Conservation (phyloP, 2,113 vertebrate species). For the Albula goreensis region DNA sequence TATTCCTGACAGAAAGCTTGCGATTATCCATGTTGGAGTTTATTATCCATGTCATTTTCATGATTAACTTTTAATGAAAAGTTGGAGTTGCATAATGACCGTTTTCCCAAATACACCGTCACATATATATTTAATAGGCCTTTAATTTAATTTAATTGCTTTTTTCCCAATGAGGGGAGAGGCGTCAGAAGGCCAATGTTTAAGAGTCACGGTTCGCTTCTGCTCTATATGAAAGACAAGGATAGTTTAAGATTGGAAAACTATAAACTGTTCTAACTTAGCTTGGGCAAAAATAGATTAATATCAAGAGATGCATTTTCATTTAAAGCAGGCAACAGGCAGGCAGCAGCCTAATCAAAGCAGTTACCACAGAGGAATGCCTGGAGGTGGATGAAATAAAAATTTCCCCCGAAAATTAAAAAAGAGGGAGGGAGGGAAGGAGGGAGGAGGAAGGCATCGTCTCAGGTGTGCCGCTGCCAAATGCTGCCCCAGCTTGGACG, state of each 20-base stretch:
- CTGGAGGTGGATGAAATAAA: constrained; percentile 31
- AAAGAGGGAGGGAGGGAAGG: constrained; percentile 31
- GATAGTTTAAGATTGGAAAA: constrained; percentile 25
- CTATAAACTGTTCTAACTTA: constrained; percentile 23
- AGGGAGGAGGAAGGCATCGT: constrained; percentile 30
- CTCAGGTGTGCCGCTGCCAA: constrained; percentile 42
- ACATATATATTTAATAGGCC: too few species aligned
- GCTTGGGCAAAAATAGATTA: constrained; percentile 45
- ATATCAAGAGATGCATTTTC: constrained; percentile 29
- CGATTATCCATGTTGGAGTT: too few species aligned
- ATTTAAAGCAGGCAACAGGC: constrained; percentile 26
- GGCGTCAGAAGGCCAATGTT: too few species aligned
- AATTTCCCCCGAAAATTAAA: constrained; percentile 17
- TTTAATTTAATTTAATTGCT: too few species aligned
- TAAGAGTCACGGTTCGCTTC: too few species aligned
- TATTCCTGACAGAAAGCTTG: too few species aligned
- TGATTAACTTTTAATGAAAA: too few species aligned
- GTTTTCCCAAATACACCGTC: too few species aligned
- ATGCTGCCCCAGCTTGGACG: constrained; percentile 46
- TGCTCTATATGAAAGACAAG: not conserved
- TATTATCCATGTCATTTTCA: too few species aligned
- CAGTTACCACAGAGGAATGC: constrained; percentile 28
- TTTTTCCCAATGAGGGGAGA: too few species aligned
- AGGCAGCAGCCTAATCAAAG: constrained; percentile 44
- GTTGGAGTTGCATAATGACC: too few species aligned